Evolutionary conservation across 2,888 invertebrate species (phyloP).

Genomic region (Pandemis cinnamomeana): DNA sequence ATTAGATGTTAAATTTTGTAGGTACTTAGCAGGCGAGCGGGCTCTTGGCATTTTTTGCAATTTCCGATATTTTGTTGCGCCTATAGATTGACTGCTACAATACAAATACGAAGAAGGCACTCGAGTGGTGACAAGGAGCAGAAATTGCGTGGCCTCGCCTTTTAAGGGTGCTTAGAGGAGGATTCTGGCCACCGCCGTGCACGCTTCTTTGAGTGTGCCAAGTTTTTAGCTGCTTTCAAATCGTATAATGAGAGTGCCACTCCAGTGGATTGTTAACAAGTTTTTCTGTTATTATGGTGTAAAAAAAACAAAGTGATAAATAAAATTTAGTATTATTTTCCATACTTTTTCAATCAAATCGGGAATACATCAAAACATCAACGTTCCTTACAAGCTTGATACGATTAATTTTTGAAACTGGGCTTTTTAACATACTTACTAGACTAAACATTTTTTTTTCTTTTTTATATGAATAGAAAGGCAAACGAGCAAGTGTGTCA

Average conservation of each 20-base stretch:
- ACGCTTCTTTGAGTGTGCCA: constrained; percentile 11
- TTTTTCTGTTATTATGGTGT: not conserved
- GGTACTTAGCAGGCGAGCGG: not conserved
- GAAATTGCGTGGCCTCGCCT: constrained; percentile 31
- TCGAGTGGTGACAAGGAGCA: constrained; percentile 27
- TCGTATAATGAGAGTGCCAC: constrained; percentile 10
- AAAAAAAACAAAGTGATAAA: not conserved
- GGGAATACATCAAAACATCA: too few relatives aligned
- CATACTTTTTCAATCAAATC: not conserved
- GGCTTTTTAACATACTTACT: too few relatives aligned
- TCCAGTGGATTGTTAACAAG: not conserved
- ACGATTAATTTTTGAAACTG: too few relatives aligned
- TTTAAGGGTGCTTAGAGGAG: constrained; percentile 21
- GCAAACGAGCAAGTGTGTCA: too few relatives aligned
- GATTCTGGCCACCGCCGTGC: constrained; percentile 7
- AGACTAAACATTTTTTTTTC: too few relatives aligned
- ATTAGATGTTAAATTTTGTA: constrained; percentile 1
- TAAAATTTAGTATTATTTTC: not conserved
- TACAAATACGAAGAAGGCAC: constrained; percentile 29
- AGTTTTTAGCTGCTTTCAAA: constrained; percentile 26
- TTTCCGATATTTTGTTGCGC: not conserved
- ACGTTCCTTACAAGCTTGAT: too few relatives aligned
- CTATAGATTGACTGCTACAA: constrained; percentile 6
- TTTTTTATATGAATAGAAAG: too few relatives aligned
- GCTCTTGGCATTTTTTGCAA: constrained; percentile 5